Evolutionary conservation across 2,797 vertebrate genomes (phyloP).

Genomic region (Choloepus didactylus): DNA sequence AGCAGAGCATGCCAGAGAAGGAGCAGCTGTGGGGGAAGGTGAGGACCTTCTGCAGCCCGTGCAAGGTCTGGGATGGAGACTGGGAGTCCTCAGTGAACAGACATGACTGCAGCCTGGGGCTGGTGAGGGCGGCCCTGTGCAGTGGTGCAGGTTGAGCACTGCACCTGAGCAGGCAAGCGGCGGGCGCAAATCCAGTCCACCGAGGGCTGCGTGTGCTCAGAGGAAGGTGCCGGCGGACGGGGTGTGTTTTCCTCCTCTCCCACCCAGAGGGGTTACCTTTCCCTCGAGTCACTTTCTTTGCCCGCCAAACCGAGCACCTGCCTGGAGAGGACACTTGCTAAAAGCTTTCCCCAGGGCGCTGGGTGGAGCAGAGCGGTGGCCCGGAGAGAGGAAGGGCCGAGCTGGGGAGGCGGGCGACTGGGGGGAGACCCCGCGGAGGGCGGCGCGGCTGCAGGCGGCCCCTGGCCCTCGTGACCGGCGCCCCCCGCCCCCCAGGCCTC

Average conservation of each 20-base stretch:
- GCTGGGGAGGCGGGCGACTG: background rate
- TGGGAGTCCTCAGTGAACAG: background rate
- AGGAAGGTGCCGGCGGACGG: background rate
- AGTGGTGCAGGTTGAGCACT: background rate
- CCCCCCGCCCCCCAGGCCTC: constrained; percentile 89
- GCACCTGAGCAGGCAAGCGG: background rate
- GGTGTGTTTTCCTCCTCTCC: background rate
- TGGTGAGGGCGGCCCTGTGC: background rate
- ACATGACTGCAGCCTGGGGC: background rate
- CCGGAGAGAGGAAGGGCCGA: background rate
- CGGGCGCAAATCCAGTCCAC: background rate
- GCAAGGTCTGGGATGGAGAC: background rate
- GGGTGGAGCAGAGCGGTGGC: background rate
- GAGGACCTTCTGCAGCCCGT: background rate
- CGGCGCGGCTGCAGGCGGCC: background rate
- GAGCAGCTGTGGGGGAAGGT: background rate
- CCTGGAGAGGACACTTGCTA: constrained; percentile 11
- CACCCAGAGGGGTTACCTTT: background rate
- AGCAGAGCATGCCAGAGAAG: background rate
- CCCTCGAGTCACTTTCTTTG: constrained; percentile 17
- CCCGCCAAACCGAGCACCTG: background rate
- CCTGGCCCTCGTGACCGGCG: rapidly evolving
- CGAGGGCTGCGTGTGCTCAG: background rate
- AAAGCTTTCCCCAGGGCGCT: background rate
- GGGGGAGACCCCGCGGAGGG: background rate